phyloP scores from a whole-genome alignment of 1,140 invertebrate species.

The Ericerus pela region DNA sequence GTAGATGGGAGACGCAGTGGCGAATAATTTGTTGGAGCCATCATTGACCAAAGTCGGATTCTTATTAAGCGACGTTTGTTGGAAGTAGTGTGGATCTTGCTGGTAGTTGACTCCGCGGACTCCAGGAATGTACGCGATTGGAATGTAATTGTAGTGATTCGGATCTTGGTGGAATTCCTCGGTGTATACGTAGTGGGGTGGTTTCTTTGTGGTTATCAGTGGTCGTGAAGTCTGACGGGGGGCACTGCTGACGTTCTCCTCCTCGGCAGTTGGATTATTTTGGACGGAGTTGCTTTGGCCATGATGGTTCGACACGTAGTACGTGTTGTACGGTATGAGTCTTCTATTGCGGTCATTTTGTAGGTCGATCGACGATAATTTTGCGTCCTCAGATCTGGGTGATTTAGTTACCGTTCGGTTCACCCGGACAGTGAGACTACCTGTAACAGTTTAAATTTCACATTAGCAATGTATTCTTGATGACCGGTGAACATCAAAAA shows the following conservation, averaged over 20 bases:
- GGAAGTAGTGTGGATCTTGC: not conserved
- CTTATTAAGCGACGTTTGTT: no score
- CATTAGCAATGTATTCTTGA: no score
- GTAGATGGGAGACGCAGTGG: not conserved
- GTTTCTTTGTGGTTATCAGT: not conserved
- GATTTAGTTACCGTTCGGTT: no score
- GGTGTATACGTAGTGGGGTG: not conserved
- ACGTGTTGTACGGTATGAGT: conserved; percentile 65
- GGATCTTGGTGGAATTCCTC: conserved; percentile 4
- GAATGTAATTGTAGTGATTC: not conserved
- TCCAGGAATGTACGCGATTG: not conserved
- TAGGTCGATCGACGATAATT: not conserved
- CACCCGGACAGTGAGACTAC: no score
- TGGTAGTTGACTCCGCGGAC: not conserved
- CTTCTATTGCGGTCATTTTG: conserved; percentile 48
- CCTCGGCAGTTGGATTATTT: not conserved
- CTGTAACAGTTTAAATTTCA: no score
- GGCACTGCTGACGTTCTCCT: not conserved
- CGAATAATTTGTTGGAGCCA: not conserved
- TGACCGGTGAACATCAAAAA: no score
- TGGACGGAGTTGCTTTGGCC: no score
- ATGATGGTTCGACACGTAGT: conserved; percentile 42
- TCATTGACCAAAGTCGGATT: no score
- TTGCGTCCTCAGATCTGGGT: no score
- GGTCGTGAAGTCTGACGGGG: not conserved